Conservation (phyloP, 2,888 invertebrate genomes). For the Hydraecia micacea region DNA sequence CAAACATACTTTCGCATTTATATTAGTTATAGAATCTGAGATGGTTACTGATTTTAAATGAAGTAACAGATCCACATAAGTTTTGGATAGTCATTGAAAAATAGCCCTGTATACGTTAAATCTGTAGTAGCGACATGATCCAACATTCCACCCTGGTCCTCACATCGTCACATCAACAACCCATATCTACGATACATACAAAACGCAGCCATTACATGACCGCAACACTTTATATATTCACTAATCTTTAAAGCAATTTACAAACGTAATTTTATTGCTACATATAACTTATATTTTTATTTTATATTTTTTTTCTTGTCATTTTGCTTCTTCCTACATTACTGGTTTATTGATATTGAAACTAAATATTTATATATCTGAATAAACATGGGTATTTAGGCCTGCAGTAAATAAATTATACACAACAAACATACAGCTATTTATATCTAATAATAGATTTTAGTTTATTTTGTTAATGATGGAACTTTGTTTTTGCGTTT, state of each 20-base stretch:
- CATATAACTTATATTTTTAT: conserved; percentile 68
- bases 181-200: conserved; percentile 80
- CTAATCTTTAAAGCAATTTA: conserved; percentile 78
- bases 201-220: conserved; percentile 82
- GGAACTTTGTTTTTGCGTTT: conserved; percentile 46
- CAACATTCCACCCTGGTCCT: conserved; percentile 52
- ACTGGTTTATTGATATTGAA: conserved; percentile 49
- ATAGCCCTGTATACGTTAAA: not conserved
- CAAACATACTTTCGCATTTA: not conserved
- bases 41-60: not conserved
- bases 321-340: conserved; percentile 54
- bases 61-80: no score
- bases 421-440: conserved; percentile 59
- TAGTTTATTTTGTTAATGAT: conserved; percentile 43
- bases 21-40: not conserved
- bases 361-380: conserved; percentile 49
- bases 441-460: conserved; percentile 54
- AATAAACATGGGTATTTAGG: conserved; percentile 58
- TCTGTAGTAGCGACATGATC: conserved; percentile 51
- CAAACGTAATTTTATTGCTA: conserved; percentile 73
- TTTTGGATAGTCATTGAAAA: conserved; percentile 4
- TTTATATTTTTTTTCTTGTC: conserved; percentile 59
- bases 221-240: conserved; percentile 68
- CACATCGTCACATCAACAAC: conserved; percentile 60
- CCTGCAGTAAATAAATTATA: conserved; percentile 59